phyloP scores from a whole-genome alignment of 1,140 invertebrate species.

The Aporrectodea caliginosa region DNA sequence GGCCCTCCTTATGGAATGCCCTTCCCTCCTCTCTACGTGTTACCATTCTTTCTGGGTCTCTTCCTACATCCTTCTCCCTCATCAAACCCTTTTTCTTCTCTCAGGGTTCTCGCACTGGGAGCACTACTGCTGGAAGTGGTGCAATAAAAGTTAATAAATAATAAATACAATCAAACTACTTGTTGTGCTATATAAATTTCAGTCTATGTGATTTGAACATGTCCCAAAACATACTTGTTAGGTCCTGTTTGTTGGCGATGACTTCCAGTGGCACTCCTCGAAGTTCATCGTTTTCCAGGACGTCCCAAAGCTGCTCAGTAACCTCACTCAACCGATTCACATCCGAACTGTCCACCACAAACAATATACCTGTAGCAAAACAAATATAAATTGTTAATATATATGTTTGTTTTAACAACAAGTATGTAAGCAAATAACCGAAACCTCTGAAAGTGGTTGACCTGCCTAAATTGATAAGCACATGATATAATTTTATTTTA shows the following conservation, averaged over 20 bases:
- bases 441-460: background rate
- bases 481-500: background rate
- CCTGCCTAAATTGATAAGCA: background rate
- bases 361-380: slow-evolving; percentile 34
- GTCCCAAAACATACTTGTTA: slow-evolving; percentile 26
- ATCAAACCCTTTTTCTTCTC: no score
- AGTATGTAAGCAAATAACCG: background rate
- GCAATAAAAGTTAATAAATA: slow-evolving; percentile 1
- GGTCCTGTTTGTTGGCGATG: slow-evolving; percentile 53
- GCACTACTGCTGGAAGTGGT: slow-evolving; percentile 2
- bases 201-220: background rate
- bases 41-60: no score
- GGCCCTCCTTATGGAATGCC: no score
- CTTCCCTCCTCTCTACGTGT: no score
- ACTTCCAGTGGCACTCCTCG: slow-evolving; percentile 48
- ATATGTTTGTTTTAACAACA: background rate
- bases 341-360: slow-evolving; percentile 39
- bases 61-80: no score
- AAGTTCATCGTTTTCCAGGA: slow-evolving; percentile 41
- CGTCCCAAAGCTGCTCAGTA: slow-evolving; percentile 25
- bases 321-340: slow-evolving; percentile 34
- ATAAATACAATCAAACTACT: background rate
- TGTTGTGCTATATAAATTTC: background rate
- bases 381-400: slow-evolving; percentile 9
- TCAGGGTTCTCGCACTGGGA: no score